Conservation (phyloP, 2,888 invertebrate species). For the Pachliopta kotzebuea region DNA sequence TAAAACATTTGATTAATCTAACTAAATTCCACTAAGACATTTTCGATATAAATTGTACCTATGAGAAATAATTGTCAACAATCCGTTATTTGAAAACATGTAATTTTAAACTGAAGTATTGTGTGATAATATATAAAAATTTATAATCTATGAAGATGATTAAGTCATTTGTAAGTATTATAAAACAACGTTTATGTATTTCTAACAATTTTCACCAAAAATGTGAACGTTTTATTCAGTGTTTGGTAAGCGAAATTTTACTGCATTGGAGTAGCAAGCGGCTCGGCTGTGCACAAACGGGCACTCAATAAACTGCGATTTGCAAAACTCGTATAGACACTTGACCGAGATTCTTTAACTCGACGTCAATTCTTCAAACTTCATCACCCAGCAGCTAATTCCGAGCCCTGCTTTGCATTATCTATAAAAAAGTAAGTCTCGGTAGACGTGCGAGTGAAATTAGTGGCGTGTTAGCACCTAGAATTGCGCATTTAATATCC, state of each 20-base stretch:
- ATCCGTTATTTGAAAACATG: too few relatives aligned
- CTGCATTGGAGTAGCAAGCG: neutral
- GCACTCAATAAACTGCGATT: conserved; percentile 33
- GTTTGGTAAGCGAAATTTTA: neutral
- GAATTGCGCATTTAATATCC: conserved; percentile 49
- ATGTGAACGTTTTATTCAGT: neutral
- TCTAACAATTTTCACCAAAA: too few relatives aligned
- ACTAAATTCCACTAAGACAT: too few relatives aligned
- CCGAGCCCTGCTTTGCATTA: conserved; percentile 39
- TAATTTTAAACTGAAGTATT: too few relatives aligned
- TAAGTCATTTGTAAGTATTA: too few relatives aligned
- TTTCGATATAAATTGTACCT: too few relatives aligned
- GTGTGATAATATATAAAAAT: too few relatives aligned
- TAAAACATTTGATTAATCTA: too few relatives aligned
- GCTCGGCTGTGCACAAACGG: conserved; percentile 12
- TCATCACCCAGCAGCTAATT: conserved; percentile 34
- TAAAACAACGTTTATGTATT: too few relatives aligned
- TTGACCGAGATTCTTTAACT: conserved; percentile 34
- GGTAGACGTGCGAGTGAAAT: conserved; percentile 44
- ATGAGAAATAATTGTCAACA: too few relatives aligned
- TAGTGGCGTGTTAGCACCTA: conserved; percentile 50
- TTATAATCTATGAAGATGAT: too few relatives aligned
- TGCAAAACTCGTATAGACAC: conserved; percentile 34
- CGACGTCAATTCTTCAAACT: conserved; percentile 33
- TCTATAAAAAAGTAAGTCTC: conserved; percentile 36